Conservation (phyloP, 2,888 invertebrate species). For the Mythimna vitellina region DNA sequence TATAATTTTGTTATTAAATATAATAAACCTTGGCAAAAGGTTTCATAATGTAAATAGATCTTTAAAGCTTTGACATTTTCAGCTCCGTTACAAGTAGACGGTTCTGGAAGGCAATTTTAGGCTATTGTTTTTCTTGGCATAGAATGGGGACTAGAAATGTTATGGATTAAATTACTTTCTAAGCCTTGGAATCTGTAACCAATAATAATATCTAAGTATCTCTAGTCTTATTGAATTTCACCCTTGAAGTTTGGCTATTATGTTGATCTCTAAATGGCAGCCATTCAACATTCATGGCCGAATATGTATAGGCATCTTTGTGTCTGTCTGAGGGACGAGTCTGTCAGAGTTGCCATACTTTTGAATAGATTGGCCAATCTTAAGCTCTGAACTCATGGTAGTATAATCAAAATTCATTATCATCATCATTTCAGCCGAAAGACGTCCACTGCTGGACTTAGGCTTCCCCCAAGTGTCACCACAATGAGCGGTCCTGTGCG, state of each 20-base stretch:
- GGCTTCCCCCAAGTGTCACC: too few species aligned
- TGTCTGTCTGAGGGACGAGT: too few species aligned
- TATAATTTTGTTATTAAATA: conserved; percentile 10
- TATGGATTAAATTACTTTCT: not conserved
- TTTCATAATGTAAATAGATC: conserved; percentile 6
- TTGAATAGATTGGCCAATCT: too few species aligned
- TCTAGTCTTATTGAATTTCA: not conserved
- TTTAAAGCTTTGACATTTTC: conserved; percentile 26
- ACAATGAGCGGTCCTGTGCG: too few species aligned
- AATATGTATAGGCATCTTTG: not conserved
- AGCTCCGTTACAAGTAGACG: not conserved
- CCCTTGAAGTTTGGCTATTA: not conserved
- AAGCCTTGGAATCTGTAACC: not conserved
- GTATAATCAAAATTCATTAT: too few species aligned
- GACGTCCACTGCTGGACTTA: too few species aligned
- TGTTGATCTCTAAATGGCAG: not conserved
- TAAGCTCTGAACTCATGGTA: too few species aligned
- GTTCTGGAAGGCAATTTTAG: not conserved
- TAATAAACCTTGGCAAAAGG: not conserved
- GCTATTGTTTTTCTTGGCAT: not conserved
- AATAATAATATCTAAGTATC: not conserved
- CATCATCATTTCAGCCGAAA: too few species aligned
- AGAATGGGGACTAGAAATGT: not conserved
- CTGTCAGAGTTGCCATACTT: too few species aligned
- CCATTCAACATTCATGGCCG: not conserved